Conservation (phyloP, 1,140 invertebrate genomes). For the Panulirus ornatus region DNA sequence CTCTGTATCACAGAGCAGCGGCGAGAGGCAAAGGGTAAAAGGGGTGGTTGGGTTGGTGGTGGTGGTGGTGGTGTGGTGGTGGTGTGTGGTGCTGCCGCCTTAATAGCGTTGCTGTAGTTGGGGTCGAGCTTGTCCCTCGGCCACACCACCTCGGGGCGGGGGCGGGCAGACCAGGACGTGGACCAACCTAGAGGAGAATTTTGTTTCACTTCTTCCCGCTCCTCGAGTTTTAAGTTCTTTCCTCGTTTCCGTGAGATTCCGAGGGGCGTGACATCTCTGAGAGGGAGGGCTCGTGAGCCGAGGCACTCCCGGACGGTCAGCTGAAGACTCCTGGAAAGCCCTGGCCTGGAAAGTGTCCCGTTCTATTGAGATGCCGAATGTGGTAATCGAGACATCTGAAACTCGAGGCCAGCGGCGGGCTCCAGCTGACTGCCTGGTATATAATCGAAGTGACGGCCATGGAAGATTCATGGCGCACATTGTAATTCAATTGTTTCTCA, state of each 20-base stretch:
- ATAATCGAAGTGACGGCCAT: conserved; percentile 63
- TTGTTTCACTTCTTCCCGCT: not conserved
- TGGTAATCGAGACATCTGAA: conserved; percentile 41
- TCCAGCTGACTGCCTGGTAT: conserved; percentile 59
- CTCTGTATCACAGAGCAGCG: too few relatives aligned
- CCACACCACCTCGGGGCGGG: not conserved
- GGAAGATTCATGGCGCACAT: conserved; percentile 70
- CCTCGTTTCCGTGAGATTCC: not conserved
- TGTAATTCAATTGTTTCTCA: conserved; percentile 72
- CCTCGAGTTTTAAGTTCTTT: not conserved
- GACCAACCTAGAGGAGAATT: not conserved
- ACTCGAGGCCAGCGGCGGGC: not conserved
- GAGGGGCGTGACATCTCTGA: too few relatives aligned
- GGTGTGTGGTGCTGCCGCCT: not conserved
- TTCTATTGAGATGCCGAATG: not conserved
- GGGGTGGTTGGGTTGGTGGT: not conserved
- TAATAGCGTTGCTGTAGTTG: too few relatives aligned
- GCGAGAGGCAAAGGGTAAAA: too few relatives aligned
- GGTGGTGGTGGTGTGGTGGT: not conserved
- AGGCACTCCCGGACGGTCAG: too few relatives aligned
- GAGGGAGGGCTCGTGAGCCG: not conserved
- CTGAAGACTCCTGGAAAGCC: not conserved
- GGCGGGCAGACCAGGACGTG: not conserved
- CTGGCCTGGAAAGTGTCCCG: not conserved
- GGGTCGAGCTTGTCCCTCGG: too few relatives aligned